Evolutionary conservation across 2,888 invertebrate genomes (phyloP).

Genomic region (Andrena fulva): DNA sequence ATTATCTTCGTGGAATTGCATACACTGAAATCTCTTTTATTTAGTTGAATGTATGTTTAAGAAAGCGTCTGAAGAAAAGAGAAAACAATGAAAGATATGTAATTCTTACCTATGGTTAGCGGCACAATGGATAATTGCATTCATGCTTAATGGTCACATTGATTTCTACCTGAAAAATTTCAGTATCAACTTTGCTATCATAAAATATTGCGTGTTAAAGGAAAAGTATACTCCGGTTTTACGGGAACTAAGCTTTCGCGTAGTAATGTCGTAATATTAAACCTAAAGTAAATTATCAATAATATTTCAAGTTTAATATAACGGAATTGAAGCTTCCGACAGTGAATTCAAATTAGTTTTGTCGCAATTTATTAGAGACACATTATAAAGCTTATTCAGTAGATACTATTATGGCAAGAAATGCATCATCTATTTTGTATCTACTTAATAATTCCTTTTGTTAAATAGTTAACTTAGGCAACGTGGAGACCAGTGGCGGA

Average conservation of each 20-base stretch:
- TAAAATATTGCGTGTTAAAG: background rate
- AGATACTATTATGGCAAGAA: background rate
- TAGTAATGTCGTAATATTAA: background rate
- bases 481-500: background rate
- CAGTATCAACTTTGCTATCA: slow-evolving; percentile 33
- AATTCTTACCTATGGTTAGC: slow-evolving; percentile 76
- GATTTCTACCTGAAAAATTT: slow-evolving; percentile 68
- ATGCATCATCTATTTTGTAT: background rate
- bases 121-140: slow-evolving; percentile 73
- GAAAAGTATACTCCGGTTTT: background rate
- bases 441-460: background rate
- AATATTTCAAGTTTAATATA: slow-evolving; percentile 7
- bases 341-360: slow-evolving; percentile 1
- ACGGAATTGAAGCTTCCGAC: background rate
- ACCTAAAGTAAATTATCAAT: background rate
- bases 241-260: background rate
- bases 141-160: slow-evolving; percentile 55
- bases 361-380: background rate
- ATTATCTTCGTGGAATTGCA: slow-evolving; percentile 4
- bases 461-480: slow-evolving; percentile 9
- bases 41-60: background rate
- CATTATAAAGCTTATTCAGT: background rate
- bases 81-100: background rate
- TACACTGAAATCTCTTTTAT: background rate
- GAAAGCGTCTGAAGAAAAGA: background rate